A percentile compares a stretch with the other conserved stretches of the same genome.
Conservation (phyloP, 2,113 vertebrate species). For the Nerophis ophidion region DNA sequence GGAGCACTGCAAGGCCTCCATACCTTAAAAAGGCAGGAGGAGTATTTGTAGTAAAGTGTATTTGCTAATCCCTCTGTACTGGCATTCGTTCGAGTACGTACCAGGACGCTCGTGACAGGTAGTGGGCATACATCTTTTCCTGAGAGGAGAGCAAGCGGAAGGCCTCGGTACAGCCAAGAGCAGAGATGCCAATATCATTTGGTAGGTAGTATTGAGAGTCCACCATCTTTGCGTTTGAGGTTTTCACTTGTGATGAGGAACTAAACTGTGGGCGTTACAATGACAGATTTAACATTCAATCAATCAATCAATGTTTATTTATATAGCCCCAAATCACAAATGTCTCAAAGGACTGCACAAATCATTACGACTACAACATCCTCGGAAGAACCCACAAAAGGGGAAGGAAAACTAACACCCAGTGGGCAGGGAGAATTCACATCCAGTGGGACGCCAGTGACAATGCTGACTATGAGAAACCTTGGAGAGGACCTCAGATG, state of each 20-base stretch:
- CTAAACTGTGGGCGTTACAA: constrained; percentile 11
- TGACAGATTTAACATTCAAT: neutral
- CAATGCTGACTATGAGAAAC: too few species aligned
- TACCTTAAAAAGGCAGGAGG: constrained; percentile 64
- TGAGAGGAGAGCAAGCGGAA: constrained; percentile 79
- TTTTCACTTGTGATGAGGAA: constrained; percentile 19
- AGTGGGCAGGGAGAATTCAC: too few species aligned
- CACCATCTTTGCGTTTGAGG: constrained; percentile 68
- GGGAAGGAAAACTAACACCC: too few species aligned
- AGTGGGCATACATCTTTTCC: constrained; percentile 83
- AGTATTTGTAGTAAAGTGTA: neutral
- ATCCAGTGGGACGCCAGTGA: too few species aligned
- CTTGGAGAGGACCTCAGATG: too few species aligned
- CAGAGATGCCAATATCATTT: constrained; percentile 80
- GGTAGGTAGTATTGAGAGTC: constrained; percentile 88
- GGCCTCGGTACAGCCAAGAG: constrained; percentile 81
- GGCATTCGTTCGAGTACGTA: constrained; percentile 42
- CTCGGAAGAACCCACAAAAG: too few species aligned
- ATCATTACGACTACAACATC: too few species aligned
- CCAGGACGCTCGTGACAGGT: constrained; percentile 82
- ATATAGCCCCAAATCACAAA: too few species aligned
- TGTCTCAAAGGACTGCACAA: too few species aligned
- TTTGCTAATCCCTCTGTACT: neutral
- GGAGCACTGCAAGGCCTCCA: constrained; percentile 81
- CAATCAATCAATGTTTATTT: too few species aligned